phyloP scores from a whole-genome alignment of 1,140 invertebrate genomes.

The Achroia grisella region DNA sequence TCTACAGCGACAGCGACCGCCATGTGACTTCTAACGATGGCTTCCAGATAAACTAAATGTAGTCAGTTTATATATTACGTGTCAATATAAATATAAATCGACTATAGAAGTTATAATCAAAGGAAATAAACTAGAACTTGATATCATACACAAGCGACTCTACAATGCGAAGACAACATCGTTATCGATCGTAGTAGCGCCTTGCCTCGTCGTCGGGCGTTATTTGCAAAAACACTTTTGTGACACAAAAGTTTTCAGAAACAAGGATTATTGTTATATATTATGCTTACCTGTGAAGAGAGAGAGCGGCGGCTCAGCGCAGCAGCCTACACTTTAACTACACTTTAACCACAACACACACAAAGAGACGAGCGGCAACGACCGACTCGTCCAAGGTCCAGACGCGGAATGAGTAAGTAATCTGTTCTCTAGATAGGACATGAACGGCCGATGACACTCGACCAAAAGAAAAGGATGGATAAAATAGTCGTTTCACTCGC shows the following conservation, averaged over 20 bases:
- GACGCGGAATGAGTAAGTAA: slow-evolving; percentile 52
- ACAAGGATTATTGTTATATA: slow-evolving; percentile 9
- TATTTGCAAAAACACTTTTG: slow-evolving; percentile 29
- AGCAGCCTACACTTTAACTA: slow-evolving; percentile 53
- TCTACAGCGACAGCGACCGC: no score
- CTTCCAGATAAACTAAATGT: no score
- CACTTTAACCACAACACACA: slow-evolving; percentile 64
- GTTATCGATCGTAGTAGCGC: slow-evolving; percentile 62
- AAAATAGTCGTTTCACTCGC: slow-evolving; percentile 21
- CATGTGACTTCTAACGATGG: no score
- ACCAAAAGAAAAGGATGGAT: slow-evolving; percentile 21
- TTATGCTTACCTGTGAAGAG: slow-evolving; percentile 42
- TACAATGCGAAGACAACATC: slow-evolving; percentile 53
- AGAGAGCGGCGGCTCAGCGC: slow-evolving; percentile 33
- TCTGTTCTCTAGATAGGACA: slow-evolving; percentile 23
- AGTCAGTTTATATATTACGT: no score
- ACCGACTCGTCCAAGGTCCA: slow-evolving; percentile 52
- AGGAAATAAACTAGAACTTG: slow-evolving; percentile 19
- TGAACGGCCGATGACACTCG: slow-evolving; percentile 59
- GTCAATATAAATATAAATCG: no score
- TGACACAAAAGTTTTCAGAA: slow-evolving; percentile 31
- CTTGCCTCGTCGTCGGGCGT: slow-evolving; percentile 30
- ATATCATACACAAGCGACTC: slow-evolving; percentile 24
- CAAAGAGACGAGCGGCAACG: slow-evolving; percentile 55
- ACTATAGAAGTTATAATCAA: not conserved